These are phyloP conservation scores for Anguilla pacifica DNA, from an alignment of 2,797 vertebrate genomes.

Conservation along the genomic window DNA sequence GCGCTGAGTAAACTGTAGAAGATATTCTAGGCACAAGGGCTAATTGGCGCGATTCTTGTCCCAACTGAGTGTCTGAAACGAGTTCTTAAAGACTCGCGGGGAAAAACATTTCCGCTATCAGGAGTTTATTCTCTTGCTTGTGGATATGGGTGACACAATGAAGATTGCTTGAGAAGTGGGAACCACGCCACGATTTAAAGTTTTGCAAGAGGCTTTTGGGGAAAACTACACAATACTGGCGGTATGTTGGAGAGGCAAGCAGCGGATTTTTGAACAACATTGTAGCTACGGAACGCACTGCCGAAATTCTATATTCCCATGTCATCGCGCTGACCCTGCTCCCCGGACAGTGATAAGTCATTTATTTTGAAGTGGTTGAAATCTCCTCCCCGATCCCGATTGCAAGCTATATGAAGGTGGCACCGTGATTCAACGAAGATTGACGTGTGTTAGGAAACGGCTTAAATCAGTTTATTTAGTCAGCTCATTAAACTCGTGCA, in stretches of 20 bases:
- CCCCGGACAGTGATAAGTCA: constrained; percentile 64
- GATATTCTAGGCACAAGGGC: constrained; percentile 58
- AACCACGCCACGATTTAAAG: constrained; percentile 51
- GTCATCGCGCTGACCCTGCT: constrained; percentile 62
- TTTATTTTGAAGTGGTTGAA: constrained; percentile 65
- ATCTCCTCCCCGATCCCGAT: constrained; percentile 51
- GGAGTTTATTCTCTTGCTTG: constrained; percentile 45
- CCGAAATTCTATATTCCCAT: constrained; percentile 38
- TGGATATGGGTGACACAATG: constrained; percentile 44
- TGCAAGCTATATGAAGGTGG: constrained; percentile 57
- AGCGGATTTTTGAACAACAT: constrained; percentile 65
- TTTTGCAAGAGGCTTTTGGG: constrained; percentile 49
- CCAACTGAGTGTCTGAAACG: constrained; percentile 57
- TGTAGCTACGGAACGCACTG: constrained; percentile 50
- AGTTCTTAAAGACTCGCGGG: constrained; percentile 45
- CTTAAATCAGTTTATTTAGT: constrained; percentile 47
- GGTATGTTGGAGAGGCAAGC: constrained; percentile 59
- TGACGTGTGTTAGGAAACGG: constrained; percentile 57
- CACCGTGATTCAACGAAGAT: constrained; percentile 63
- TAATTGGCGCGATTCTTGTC: constrained; percentile 65
- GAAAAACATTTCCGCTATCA: constrained; percentile 33
- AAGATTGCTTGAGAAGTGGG: constrained; percentile 35
- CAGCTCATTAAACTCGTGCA: constrained; percentile 53
- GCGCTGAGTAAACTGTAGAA: constrained; percentile 42
- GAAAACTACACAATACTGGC: constrained; percentile 29